These are phyloP conservation scores for Mus spretus DNA, from an alignment of 2,797 vertebrate species.

Conservation along the genomic window DNA sequence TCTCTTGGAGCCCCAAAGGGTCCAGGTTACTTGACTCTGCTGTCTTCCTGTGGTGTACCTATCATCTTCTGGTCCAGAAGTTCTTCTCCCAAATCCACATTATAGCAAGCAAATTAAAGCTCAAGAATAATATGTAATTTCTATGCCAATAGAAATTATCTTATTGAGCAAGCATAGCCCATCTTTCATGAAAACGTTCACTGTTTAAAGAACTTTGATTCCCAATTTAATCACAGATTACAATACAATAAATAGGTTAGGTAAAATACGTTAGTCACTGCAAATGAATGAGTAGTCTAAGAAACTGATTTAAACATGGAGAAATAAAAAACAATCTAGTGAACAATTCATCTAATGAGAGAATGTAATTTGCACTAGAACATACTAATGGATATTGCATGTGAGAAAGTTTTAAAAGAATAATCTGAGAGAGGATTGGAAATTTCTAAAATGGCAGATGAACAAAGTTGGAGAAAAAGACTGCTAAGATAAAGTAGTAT, in stretches of 20 bases:
- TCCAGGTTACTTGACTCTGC: too few species aligned
- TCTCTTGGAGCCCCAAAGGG: too few species aligned
- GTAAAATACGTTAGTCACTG: neutral
- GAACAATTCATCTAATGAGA: neutral
- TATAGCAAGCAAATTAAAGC: neutral
- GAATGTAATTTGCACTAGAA: neutral
- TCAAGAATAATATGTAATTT: conserved; percentile 22
- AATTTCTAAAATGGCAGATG: neutral
- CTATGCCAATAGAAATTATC: conserved; percentile 3
- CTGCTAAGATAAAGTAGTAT: neutral
- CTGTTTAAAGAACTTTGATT: neutral
- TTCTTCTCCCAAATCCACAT: conserved; percentile 11
- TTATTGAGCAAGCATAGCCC: neutral
- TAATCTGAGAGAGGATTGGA: neutral
- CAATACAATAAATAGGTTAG: neutral
- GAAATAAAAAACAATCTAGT: neutral
- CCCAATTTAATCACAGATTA: neutral
- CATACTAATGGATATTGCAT: neutral
- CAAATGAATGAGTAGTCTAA: neutral
- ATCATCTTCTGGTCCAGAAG: too few species aligned
- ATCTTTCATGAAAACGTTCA: neutral
- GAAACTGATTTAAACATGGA: neutral
- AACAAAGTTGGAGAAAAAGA: neutral
- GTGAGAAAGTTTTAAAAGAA: neutral
- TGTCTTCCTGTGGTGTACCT: too few species aligned